Percentiles rank a stretch among this genome's conserved stretches.
Conservation (phyloP, 2,888 invertebrate genomes). For the Buathra laborator region DNA sequence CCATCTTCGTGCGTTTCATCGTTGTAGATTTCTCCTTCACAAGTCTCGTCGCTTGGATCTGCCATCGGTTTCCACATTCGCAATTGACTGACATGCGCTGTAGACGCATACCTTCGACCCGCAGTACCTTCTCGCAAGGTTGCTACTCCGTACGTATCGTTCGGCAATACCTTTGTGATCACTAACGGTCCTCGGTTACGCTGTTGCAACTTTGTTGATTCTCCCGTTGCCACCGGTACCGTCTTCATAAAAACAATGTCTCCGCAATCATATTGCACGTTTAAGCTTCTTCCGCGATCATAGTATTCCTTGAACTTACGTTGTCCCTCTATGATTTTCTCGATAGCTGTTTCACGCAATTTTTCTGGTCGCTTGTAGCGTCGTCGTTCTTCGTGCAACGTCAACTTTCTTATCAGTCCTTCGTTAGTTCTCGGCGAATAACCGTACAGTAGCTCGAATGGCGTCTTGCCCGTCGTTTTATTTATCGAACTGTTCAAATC, state of each 20-base stretch:
- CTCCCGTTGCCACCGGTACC: conserved; percentile 40
- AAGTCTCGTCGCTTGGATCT: conserved; percentile 1
- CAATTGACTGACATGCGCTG: conserved; percentile 44
- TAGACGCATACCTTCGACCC: conserved; percentile 37
- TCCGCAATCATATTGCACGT: conserved; percentile 37
- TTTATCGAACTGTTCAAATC: conserved; percentile 57
- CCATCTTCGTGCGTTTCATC: not conserved
- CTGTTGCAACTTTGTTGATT: conserved; percentile 34
- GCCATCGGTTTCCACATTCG: conserved; percentile 15
- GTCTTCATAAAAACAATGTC: conserved; percentile 53
- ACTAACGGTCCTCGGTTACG: conserved; percentile 51
- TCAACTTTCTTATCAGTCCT: conserved; percentile 30
- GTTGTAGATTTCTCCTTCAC: not conserved
- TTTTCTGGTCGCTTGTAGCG: conserved; percentile 45
- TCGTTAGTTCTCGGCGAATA: conserved; percentile 33
- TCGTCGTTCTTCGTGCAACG: conserved; percentile 37
- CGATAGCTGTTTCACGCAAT: conserved; percentile 44
- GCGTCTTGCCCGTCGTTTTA: conserved; percentile 66
- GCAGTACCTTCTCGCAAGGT: conserved; percentile 32
- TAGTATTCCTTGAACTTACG: conserved; percentile 45
- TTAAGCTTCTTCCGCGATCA: conserved; percentile 40
- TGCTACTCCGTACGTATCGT: conserved; percentile 45
- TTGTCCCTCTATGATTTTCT: conserved; percentile 38
- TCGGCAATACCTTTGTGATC: conserved; percentile 40
- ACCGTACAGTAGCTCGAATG: conserved; percentile 65